Evolutionary conservation across 2,888 invertebrate genomes (phyloP), one percentile per base, ranked within the genome.

Genomic region (Pecten maximus): DNA sequence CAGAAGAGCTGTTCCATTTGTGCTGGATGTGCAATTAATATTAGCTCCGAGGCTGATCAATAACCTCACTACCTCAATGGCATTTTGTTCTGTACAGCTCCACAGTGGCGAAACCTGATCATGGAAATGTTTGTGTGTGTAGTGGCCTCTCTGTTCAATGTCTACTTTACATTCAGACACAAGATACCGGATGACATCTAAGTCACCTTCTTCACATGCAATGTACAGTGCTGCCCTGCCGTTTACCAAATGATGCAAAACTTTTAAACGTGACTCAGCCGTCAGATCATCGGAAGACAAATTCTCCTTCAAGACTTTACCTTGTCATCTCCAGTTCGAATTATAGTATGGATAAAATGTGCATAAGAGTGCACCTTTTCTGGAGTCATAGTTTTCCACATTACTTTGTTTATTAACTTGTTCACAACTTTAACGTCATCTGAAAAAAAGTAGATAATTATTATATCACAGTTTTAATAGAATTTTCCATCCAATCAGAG

Each of bases 1-100:
- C 28, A 74, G 74, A 74, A 74, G 74, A 74, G 74, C 74, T 28
- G 74, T 74, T 74, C 74, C 74, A 35, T 74, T 74, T 28, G 74
- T 74, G 35, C 74, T 74, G 28, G 74, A 74, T 10, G 74, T 74
- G 35, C 74, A 74, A 15, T 74, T 74, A 28, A 74, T 35, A 28
- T 74, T 12, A 35, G 74, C 74, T 74, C 74, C 74, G 6, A 74
- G 74, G 35, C 74, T 74, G 74, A 74, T 74, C 35, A 74, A 74
- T 35, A 74, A 74, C 28, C 74, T 28, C 74, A 74, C 19, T 74
- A 74, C 74, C 74, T 74, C 74, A 15, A 35, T 74, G 74, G 74
- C 28, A 15, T 74, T 74, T 2, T 23, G 74, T 35, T 74, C 74
- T 35, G 74, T 74, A 74, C 74, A 74, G 74, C 74, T 74, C 74